Percentiles rank a stretch among this genome's conserved stretches.
These are phyloP conservation scores for Acanthosepion lycidas DNA, from an alignment of 2,888 invertebrate genomes.

Conservation along the genomic window DNA sequence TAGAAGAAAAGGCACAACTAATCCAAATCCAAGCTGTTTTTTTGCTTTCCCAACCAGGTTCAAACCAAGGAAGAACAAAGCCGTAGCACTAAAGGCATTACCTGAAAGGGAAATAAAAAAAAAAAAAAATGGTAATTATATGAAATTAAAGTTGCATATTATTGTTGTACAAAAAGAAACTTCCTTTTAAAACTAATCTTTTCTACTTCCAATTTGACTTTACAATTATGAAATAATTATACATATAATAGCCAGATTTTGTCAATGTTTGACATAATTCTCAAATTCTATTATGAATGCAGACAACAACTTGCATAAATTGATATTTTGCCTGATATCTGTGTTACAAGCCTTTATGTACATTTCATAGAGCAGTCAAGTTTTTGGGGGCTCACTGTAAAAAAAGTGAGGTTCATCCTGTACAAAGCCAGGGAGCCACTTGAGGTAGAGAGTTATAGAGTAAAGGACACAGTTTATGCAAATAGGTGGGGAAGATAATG, in stretches of 20 bases:
- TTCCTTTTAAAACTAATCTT: background rate
- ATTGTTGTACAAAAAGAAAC: background rate
- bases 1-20: conserved; percentile 88
- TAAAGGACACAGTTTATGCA: too few species aligned
- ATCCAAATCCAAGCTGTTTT: conserved; percentile 84
- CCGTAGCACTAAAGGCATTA: conserved; percentile 89
- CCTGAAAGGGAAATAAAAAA: conserved; percentile 61
- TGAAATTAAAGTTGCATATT: background rate
- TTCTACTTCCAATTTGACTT: too few species aligned
- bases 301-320: too few species aligned
- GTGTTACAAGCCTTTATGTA: too few species aligned
- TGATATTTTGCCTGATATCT: too few species aligned
- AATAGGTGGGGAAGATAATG: too few species aligned
- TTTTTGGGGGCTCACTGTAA: too few species aligned
- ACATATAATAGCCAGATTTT: background rate
- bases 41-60: conserved; percentile 93
- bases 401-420: too few species aligned
- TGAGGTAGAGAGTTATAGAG: too few species aligned
- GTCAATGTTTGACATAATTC: background rate
- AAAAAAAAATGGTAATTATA: conserved; percentile 33
- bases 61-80: conserved; percentile 90
- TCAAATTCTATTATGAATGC: too few species aligned
- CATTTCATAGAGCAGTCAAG: too few species aligned
- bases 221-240: background rate
- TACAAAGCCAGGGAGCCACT: too few species aligned